A percentile compares a stretch with the other conserved stretches of the same genome.
These are phyloP conservation scores for Coptodon bakossiorum DNA, from an alignment of 2,113 vertebrate species.

Conservation along the genomic window DNA sequence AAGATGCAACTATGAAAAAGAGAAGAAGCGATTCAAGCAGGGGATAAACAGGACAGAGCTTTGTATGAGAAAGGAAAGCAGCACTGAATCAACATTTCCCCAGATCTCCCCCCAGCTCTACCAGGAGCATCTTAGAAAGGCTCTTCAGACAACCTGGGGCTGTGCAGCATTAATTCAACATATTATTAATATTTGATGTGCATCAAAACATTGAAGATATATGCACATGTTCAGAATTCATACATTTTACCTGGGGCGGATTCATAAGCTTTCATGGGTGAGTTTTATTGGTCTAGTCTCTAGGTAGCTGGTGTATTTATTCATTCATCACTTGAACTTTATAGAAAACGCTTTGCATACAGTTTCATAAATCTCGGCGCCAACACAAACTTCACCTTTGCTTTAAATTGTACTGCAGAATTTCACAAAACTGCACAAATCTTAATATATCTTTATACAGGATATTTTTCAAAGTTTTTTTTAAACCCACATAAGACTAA, in stretches of 20 bases:
- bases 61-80: slow-evolving; percentile 3
- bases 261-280: neutral
- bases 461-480: neutral
- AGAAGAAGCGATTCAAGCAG: neutral
- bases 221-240: slow-evolving; percentile 50
- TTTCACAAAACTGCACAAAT: neutral
- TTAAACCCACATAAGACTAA: neutral
- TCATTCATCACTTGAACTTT: neutral
- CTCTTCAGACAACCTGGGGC: slow-evolving; percentile 10
- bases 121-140: neutral
- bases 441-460: neutral
- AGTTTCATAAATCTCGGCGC: neutral
- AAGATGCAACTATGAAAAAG: slow-evolving; percentile 23
- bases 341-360: neutral
- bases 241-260: slow-evolving; percentile 18
- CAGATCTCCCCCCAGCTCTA: neutral
- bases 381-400: neutral
- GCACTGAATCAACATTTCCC: slow-evolving; percentile 34
- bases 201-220: slow-evolving; percentile 55
- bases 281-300: neutral
- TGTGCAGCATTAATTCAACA: slow-evolving; percentile 40
- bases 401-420: neutral
- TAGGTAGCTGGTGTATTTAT: neutral
- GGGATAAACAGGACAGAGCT: slow-evolving; percentile 11
- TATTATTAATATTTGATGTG: slow-evolving; percentile 62